Conservation (phyloP, 2,113 vertebrate genomes). For the Rhipidura dahli region DNA sequence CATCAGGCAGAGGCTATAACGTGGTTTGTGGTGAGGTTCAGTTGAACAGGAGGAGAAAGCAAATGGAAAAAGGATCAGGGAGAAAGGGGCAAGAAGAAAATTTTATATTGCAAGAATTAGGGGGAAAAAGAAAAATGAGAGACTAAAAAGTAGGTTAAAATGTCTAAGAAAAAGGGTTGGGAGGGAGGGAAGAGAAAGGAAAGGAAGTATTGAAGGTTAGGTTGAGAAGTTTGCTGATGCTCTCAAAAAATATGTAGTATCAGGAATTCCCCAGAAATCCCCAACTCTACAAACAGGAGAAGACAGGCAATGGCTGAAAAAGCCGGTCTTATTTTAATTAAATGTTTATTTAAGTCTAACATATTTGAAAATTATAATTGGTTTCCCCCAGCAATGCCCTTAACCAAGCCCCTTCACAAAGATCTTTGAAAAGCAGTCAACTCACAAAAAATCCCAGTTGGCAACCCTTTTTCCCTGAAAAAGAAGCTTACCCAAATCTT, state of each 20-base stretch:
- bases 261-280: constrained; percentile 54
- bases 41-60: background rate
- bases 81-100: background rate
- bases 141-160: constrained; percentile 6
- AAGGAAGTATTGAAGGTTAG: constrained; percentile 14
- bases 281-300: constrained; percentile 27
- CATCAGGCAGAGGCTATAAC: background rate
- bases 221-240: constrained; percentile 8
- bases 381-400: constrained; percentile 52
- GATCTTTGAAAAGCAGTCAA: constrained; percentile 53
- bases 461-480: constrained; percentile 12
- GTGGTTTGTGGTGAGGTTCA: background rate
- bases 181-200: background rate
- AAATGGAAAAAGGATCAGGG: background rate
- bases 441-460: constrained; percentile 35
- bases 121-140: background rate
- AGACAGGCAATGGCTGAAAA: constrained; percentile 23
- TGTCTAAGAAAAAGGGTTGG: background rate
- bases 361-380: constrained; percentile 66
- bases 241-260: constrained; percentile 43
- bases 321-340: constrained; percentile 51
- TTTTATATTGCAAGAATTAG: background rate
- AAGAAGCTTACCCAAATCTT: constrained; percentile 45
- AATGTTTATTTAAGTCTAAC: constrained; percentile 60
- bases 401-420: constrained; percentile 39